Base-by-base conservation (phyloP, 2,797 vertebrate species). In the Cyclopterus lumpus region DNA sequence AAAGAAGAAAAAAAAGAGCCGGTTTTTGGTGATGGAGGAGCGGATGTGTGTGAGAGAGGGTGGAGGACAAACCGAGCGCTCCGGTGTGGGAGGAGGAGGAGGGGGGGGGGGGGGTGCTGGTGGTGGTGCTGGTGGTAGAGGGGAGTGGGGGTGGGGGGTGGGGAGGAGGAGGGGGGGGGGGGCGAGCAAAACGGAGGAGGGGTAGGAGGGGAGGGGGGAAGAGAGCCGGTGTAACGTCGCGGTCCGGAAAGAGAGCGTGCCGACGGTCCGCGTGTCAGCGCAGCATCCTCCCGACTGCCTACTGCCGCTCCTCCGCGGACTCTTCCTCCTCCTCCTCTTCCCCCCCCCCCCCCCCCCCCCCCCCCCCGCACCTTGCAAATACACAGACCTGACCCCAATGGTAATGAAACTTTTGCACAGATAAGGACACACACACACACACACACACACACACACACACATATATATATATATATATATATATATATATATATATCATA, bases 271-370 rank as follows among this genome's bases (percentile, higher is more conserved):
- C 86, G 66, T 86, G 85, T 88, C 86, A 85, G 79, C 67, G 86
- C 82, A 86, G 88, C 87, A 73, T 87, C 79, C 70, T 88, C 62
- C 72, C 30, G 71, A 84, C 83, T 81, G 88, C 44, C 86, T 80
- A 64, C 70, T 75, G 76, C 71, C 28, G 26, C 79, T 83, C 76
- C 83, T 76, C 79, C 73, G 59, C 74, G 69, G 61, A 73, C 74
- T 73, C 82, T 48, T 54, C 54, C 42, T 71, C 80, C 5, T 74
- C 24, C 59, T 11, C 77, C 30, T 70, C 24, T 77, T 40, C 71
- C 30, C 71, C 14, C 28, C 0, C 40, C 5, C 60, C 34, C 20
- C 34, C 60, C 40, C 46, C 5, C 20, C 46, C 30, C 36, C 15
- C 24, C 53, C 34, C 42, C 71, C n/a, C 66, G 5, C 60, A 5